Evolutionary conservation across 2,113 vertebrate species (phyloP).

Genomic region (Osmerus eperlanus): DNA sequence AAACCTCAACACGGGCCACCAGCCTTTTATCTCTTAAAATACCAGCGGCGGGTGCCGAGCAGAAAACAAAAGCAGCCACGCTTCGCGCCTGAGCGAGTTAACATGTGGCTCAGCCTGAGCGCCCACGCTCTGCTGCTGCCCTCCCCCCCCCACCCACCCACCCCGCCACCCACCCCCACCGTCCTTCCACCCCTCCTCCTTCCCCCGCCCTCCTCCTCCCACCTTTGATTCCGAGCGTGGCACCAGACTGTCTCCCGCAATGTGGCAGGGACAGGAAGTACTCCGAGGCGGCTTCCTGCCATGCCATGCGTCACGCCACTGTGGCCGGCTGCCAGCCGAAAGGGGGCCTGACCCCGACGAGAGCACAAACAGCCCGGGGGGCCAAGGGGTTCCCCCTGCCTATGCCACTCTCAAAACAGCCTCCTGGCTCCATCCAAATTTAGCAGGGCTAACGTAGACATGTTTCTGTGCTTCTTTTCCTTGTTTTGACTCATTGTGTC

Average conservation of each 20-base stretch:
- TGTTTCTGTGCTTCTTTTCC: slow-evolving; percentile 57
- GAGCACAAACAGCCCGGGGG: slow-evolving; percentile 48
- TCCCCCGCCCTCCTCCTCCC: slow-evolving; percentile 15
- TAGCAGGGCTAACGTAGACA: slow-evolving; percentile 60
- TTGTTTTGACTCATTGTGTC: slow-evolving; percentile 67
- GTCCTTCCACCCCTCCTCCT: no score
- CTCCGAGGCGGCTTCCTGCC: slow-evolving; percentile 70
- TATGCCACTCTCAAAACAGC: slow-evolving; percentile 59
- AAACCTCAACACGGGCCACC: slow-evolving; percentile 5
- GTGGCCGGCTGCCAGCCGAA: slow-evolving; percentile 54
- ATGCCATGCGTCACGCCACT: slow-evolving; percentile 61
- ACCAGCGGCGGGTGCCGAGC: slow-evolving; percentile 31
- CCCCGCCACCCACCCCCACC: slow-evolving; percentile 29
- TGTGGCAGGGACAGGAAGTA: slow-evolving; percentile 75
- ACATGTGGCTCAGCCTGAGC: slow-evolving; percentile 42
- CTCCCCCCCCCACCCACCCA: slow-evolving; percentile 25
- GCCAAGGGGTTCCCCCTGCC: slow-evolving; percentile 30
- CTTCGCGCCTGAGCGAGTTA: slow-evolving; percentile 34
- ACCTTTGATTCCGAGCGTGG: slow-evolving; percentile 57
- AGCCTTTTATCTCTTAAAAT: slow-evolving; percentile 52
- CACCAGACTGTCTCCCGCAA: slow-evolving; percentile 75
- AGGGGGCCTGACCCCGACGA: slow-evolving; percentile 53
- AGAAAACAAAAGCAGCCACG: slow-evolving; percentile 41
- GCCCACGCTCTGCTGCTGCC: slow-evolving; percentile 22
- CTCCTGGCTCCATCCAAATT: slow-evolving; percentile 50